Percentiles rank a stretch among this genome's conserved stretches.
Conservation (phyloP, 2,113 vertebrate genomes). For the Athene noctua region DNA sequence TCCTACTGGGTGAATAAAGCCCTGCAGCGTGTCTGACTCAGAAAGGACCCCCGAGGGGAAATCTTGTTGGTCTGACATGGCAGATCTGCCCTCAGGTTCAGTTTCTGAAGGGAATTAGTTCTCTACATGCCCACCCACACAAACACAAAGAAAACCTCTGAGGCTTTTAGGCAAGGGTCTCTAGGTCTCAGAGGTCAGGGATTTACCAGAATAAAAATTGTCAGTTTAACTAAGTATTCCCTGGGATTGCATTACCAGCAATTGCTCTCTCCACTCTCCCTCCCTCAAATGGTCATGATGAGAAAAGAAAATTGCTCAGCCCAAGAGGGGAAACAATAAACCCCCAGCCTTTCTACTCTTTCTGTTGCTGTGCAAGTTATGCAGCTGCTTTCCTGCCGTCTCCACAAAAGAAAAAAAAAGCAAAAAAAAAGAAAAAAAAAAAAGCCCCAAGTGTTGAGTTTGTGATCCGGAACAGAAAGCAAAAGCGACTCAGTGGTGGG, state of each 20-base stretch:
- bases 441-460: background rate
- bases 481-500: background rate
- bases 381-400: background rate
- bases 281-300: background rate
- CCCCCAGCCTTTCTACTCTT: background rate
- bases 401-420: background rate
- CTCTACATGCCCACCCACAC: slow-evolving; percentile 5
- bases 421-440: too few species aligned
- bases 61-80: background rate
- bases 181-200: slow-evolving; percentile 1
- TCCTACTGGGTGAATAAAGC: background rate
- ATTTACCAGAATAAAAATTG: slow-evolving; percentile 36
- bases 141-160: background rate
- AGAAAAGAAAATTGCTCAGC: background rate
- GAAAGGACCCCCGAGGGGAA: background rate
- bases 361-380: background rate
- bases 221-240: slow-evolving; percentile 36
- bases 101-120: slow-evolving; percentile 5
- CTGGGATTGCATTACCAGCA: background rate
- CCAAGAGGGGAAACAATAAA: background rate
- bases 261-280: background rate
- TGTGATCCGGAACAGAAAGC: background rate
- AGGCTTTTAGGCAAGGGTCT: slow-evolving; percentile 14
- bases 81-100: slow-evolving; percentile 17
- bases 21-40: background rate